Base-by-base conservation (phyloP, 1,140 invertebrate genomes). In the Drosophila sturtevanti region DNA sequence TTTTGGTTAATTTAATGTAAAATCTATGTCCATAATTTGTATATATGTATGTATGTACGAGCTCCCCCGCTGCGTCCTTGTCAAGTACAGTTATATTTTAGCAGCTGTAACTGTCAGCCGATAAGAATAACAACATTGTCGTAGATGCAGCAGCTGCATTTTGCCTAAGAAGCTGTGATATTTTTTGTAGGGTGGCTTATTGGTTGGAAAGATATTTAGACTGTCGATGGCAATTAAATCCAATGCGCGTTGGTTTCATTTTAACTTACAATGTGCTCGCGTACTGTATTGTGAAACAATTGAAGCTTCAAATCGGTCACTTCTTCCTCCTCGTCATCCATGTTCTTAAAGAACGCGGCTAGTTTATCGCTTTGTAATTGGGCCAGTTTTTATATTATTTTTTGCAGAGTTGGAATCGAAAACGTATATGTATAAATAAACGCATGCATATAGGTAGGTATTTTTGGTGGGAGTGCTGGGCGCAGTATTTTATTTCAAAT, bases 251-350 rank as follows among this genome's bases (percentile, higher is more conserved):
- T 34, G 4, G 10, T 34, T 4, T 34, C 31, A 34, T 1, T 1
- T 5, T 35, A 35, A 96, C 96, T 96, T 93, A 98, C 97, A 85
- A 98, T 97, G 93, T 98, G 96, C 92, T 98, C 97, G 72, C 97
- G 93, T 65, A 98, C 96, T 89, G 97, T 98, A 91, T 98, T 98
- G 92, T 98, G 97, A 93, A 98, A 98, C 91, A 97, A 94, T 93
- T 97, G 96, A 92, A 97, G 95, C 80, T 95, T 94, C 73, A 96
- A 92, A 92, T 97, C 96, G 60, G 95, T 94, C 55, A 95, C 94
- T 92, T 95, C 94, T 90, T 96, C 96, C 66, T 93, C 93, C 68
- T 94, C 93, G 4, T 91, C 90, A 3, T 90, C 84, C 87, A 91
- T 91, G 69, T 76, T 82, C 75, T 61, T 80, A 2, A 84, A 58